Evolutionary conservation across 2,113 vertebrate genomes (phyloP).

Genomic region (Notarius lentiginosus): DNA sequence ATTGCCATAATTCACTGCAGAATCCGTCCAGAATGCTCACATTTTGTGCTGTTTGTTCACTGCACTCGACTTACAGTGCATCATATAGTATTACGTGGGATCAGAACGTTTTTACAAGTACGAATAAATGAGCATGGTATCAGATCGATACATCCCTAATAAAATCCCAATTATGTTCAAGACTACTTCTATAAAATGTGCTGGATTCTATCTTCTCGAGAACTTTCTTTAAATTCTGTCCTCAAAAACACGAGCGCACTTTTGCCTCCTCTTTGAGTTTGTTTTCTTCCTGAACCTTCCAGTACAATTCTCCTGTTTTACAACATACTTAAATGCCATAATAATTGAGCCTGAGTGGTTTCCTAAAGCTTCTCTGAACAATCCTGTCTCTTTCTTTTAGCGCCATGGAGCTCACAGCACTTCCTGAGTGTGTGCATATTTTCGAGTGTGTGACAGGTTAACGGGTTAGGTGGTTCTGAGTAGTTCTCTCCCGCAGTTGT

Average conservation of each 20-base stretch:
- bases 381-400: background rate
- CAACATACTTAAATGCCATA: background rate
- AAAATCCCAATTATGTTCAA: background rate
- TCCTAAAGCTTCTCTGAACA: background rate
- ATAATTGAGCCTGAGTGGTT: background rate
- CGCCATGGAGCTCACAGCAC: background rate
- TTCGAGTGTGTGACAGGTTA: constrained; percentile 28
- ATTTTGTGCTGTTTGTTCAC: background rate
- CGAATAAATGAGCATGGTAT: background rate
- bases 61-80: background rate
- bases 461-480: constrained; percentile 42
- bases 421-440: constrained; percentile 8
- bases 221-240: background rate
- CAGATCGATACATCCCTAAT: background rate
- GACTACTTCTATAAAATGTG: background rate
- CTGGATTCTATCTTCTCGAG: background rate
- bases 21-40: background rate
- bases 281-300: background rate
- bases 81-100: background rate
- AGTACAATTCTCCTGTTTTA: background rate
- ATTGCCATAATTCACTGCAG: background rate
- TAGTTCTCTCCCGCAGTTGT: constrained; percentile 42
- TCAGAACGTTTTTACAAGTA: background rate
- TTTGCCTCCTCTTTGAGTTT: background rate
- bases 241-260: background rate